Percentiles rank a stretch among this genome's conserved stretches.
Evolutionary conservation across 1,140 invertebrate genomes (phyloP).

Genomic region (Ptiloglossa arizonensis): DNA sequence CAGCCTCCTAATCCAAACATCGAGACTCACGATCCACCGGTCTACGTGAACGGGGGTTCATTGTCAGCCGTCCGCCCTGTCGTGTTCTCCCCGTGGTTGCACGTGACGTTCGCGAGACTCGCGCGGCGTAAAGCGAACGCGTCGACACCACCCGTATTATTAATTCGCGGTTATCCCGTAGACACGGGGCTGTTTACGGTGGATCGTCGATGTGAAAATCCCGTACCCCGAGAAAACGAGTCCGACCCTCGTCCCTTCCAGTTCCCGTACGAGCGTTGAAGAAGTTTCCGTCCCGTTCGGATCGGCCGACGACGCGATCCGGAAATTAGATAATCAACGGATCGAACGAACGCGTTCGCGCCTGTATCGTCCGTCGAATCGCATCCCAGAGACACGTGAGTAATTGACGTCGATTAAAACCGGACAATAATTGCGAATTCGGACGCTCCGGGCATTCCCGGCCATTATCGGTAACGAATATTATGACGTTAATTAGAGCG

Average conservation of each 20-base stretch:
- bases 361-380: not conserved
- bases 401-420: conserved; percentile 49
- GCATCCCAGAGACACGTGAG: conserved; percentile 10
- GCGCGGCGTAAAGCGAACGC: conserved; percentile 45
- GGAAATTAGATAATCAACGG: conserved; percentile 38
- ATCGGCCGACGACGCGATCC: too few species aligned
- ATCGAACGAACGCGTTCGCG: not conserved
- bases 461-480: conserved; percentile 31
- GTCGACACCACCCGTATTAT: conserved; percentile 46
- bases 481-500: conserved; percentile 49
- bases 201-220: too few species aligned
- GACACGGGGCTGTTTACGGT: too few species aligned
- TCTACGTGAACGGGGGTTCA: not conserved
- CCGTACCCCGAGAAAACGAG: too few species aligned
- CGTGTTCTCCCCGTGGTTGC: conserved; percentile 23
- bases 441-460: not conserved
- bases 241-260: too few species aligned
- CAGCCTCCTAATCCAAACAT: conserved; percentile 28
- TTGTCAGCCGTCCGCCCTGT: conserved; percentile 40
- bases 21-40: conserved; percentile 36
- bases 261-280: too few species aligned
- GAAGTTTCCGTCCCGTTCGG: too few species aligned
- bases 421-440: conserved; percentile 26
- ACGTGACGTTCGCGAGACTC: conserved; percentile 34
- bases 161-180: conserved; percentile 52